Conservation (phyloP, 1,140 invertebrate genomes). For the Apocrypta bakeri region DNA sequence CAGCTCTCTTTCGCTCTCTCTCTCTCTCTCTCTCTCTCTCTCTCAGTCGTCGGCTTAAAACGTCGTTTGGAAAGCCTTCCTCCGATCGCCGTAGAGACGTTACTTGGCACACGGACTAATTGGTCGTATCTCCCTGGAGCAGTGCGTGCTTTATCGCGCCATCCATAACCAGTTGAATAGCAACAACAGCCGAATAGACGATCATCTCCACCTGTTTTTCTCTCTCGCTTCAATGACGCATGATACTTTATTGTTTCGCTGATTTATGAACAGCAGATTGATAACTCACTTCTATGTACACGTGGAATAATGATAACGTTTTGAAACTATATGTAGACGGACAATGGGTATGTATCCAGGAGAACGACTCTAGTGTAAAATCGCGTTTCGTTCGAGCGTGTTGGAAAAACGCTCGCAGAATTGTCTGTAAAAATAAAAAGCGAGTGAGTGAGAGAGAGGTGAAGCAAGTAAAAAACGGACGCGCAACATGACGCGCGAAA, state of each 20-base stretch:
- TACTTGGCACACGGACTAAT: constrained; percentile 69
- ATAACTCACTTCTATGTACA: neutral
- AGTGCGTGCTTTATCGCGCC: constrained; percentile 63
- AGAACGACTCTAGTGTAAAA: neutral
- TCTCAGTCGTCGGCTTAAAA: constrained; percentile 56
- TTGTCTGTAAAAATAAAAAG: constrained; percentile 3
- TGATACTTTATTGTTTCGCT: neutral
- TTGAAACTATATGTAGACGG: no score
- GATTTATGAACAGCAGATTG: neutral
- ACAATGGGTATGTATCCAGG: neutral
- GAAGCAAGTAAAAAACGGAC: neutral
- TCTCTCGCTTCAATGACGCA: neutral
- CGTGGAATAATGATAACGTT: no score
- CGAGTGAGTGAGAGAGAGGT: neutral
- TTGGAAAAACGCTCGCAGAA: neutral
- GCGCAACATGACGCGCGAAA: constrained; percentile 48
- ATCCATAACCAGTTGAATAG: constrained; percentile 66
- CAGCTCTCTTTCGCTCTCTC: neutral
- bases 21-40: constrained; percentile 17
- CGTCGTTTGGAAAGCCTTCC: constrained; percentile 62
- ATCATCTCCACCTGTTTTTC: constrained; percentile 31
- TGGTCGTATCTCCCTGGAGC: constrained; percentile 61
- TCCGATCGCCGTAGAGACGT: constrained; percentile 56
- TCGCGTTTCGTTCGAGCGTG: neutral
- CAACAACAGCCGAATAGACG: constrained; percentile 29